Conservation (phyloP, 92 coral and sea anemone genomes). For the Palythoa grandiflora region DNA sequence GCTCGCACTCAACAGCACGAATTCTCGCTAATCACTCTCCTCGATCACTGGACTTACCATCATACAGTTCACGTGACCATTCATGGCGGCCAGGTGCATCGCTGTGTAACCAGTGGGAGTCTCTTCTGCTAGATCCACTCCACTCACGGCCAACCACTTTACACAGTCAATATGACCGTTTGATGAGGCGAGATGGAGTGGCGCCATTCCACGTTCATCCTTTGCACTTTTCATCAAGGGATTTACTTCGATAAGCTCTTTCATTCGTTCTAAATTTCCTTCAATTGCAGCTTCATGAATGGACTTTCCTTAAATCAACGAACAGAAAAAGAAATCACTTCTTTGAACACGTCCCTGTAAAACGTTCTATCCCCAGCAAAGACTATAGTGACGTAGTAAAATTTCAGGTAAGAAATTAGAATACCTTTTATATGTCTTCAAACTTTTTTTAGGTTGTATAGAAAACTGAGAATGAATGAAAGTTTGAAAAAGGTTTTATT, state of each 20-base stretch:
- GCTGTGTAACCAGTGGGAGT: slow-evolving; percentile 99
- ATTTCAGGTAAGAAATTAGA: too few relatives aligned
- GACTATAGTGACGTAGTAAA: too few relatives aligned
- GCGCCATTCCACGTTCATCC: slow-evolving; percentile 94
- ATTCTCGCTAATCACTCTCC: background rate
- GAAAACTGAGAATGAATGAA: too few relatives aligned
- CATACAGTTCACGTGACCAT: slow-evolving; percentile 99
- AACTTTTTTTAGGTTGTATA: too few relatives aligned
- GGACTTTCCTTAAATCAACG: slow-evolving; percentile 67
- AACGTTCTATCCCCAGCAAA: background rate
- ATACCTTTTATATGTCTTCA: too few relatives aligned
- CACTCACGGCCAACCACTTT: slow-evolving; percentile 95
- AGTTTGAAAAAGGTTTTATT: too few relatives aligned
- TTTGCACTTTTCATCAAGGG: slow-evolving; percentile 80
- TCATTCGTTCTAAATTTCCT: slow-evolving; percentile 88
- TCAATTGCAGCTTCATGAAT: slow-evolving; percentile 91
- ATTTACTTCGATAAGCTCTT: slow-evolving; percentile 81
- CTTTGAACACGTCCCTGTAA: background rate
- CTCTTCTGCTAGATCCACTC: slow-evolving; percentile 92
- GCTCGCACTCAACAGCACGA: background rate
- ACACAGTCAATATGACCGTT: slow-evolving; percentile 95
- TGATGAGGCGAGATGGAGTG: slow-evolving; percentile 92
- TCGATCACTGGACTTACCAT: slow-evolving; percentile 73
- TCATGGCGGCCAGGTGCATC: slow-evolving; percentile 99
- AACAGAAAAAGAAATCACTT: background rate